Conservation (phyloP, 2,888 invertebrate genomes). For the Zeuzera pyrina region DNA sequence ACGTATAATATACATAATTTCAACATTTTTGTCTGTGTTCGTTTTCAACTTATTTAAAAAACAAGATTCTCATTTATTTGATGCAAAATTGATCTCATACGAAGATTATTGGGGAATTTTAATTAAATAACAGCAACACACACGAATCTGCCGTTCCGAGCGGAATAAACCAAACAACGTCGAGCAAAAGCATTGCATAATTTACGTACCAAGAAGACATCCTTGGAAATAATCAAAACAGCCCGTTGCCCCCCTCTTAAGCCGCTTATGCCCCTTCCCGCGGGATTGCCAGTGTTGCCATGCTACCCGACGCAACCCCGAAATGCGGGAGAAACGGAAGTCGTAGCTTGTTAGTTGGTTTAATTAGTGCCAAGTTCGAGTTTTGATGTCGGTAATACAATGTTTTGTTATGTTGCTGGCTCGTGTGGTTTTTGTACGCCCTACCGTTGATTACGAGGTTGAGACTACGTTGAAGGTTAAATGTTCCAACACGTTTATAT, state of each 20-base stretch:
- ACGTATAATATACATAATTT: too few species aligned
- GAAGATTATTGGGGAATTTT: too few species aligned
- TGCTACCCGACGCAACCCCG: constrained; percentile 42
- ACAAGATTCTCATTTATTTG: too few species aligned
- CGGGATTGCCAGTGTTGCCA: constrained; percentile 37
- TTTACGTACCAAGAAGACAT: constrained; percentile 68
- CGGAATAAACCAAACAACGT: too few species aligned
- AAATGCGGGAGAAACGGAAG: constrained; percentile 48
- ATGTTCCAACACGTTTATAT: too few species aligned
- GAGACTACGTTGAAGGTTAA: too few species aligned
- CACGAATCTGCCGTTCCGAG: too few species aligned
- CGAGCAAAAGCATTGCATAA: constrained; percentile 49
- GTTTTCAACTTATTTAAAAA: too few species aligned
- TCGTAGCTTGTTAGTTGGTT: constrained; percentile 60
- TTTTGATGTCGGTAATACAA: constrained; percentile 35
- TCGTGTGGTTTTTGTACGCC: background rate
- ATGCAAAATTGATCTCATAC: too few species aligned
- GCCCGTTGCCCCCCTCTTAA: constrained; percentile 46
- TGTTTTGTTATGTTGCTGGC: constrained; percentile 24
- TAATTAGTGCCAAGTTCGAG: constrained; percentile 56
- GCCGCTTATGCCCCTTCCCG: constrained; percentile 47
- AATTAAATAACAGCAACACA: too few species aligned
- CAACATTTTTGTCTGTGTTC: too few species aligned
- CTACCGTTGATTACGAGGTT: too few species aligned
- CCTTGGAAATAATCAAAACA: constrained; percentile 72